Conservation (phyloP, 2,888 invertebrate species). For the Andrena minutula region DNA sequence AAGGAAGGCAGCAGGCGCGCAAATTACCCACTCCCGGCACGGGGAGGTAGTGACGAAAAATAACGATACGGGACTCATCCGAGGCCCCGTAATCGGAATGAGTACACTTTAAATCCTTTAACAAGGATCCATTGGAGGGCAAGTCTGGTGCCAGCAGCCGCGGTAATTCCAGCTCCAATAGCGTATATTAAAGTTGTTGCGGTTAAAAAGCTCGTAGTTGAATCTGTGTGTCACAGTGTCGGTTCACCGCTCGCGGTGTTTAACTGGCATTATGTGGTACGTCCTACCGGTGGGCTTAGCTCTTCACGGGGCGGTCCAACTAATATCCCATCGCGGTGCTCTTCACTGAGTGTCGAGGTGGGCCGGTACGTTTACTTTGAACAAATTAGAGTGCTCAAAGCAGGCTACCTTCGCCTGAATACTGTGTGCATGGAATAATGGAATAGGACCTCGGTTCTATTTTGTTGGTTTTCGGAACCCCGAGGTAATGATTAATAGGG, state of each 20-base stretch:
- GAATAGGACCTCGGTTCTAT: conserved; percentile 88
- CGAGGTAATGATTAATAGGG: too few species aligned
- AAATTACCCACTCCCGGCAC: conserved; percentile 88
- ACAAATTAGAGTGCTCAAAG: conserved; percentile 89
- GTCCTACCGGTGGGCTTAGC: conserved; percentile 12
- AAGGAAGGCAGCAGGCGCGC: conserved; percentile 91
- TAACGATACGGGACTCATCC: conserved; percentile 87
- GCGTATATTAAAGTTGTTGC: too few species aligned
- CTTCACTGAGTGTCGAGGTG: conserved; percentile 58
- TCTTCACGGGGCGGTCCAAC: conserved; percentile 79
- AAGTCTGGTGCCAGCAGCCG: too few species aligned
- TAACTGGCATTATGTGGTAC: background rate
- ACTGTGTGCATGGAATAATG: conserved; percentile 88
- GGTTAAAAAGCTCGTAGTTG: too few species aligned
- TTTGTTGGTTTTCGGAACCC: conserved; percentile 88
- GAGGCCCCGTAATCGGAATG: conserved; percentile 84
- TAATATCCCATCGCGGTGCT: conserved; percentile 36
- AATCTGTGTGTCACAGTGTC: too few species aligned
- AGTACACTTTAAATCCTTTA: too few species aligned
- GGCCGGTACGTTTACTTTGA: too few species aligned
- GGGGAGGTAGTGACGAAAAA: conserved; percentile 89
- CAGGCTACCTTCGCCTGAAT: conserved; percentile 82
- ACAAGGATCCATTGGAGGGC: too few species aligned
- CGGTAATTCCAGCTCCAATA: too few species aligned
- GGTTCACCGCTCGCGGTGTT: too few species aligned